Evolutionary conservation across 2,113 vertebrate species (phyloP).

Genomic region (Antennarius striatus): DNA sequence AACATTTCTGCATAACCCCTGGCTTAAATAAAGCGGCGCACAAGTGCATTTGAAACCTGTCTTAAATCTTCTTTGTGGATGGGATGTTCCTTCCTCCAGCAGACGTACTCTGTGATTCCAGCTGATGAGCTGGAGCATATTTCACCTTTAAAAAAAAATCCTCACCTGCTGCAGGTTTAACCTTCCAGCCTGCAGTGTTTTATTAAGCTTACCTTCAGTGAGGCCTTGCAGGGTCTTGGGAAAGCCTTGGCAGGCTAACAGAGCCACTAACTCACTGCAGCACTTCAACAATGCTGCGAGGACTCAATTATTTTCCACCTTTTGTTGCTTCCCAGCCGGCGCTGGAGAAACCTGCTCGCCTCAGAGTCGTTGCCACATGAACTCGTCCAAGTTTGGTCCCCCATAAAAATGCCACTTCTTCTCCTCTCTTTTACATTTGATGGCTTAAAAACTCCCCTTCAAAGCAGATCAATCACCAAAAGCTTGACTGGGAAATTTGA

Average conservation of each 20-base stretch:
- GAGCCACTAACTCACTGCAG: conserved; percentile 62
- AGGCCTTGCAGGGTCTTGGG: conserved; percentile 57
- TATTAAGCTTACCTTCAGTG: conserved; percentile 66
- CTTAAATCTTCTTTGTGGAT: background rate
- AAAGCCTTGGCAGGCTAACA: conserved; percentile 62
- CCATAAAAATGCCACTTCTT: conserved; percentile 16
- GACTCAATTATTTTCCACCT: conserved; percentile 63
- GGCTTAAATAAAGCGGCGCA: no score
- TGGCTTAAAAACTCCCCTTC: conserved; percentile 20
- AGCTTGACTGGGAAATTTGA: conserved; percentile 38
- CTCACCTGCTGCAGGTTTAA: conserved; percentile 55
- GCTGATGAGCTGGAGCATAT: conserved; percentile 22
- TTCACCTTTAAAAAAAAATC: conserved; percentile 17
- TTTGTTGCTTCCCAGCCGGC: conserved; percentile 41
- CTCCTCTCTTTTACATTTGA: conserved; percentile 22
- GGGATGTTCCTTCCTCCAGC: background rate
- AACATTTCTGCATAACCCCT: no score
- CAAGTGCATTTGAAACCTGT: no score
- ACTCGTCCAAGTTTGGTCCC: conserved; percentile 15
- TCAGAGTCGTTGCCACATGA: conserved; percentile 28
- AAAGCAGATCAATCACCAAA: conserved; percentile 53
- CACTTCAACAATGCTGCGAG: conserved; percentile 40
- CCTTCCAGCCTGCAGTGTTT: conserved; percentile 62
- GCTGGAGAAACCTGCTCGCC: conserved; percentile 13
- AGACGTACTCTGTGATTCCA: conserved; percentile 22